A percentile compares a stretch with the other conserved stretches of the same genome.
Evolutionary conservation across 2,888 invertebrate genomes (phyloP).

Genomic region (Coenonympha glycerion): DNA sequence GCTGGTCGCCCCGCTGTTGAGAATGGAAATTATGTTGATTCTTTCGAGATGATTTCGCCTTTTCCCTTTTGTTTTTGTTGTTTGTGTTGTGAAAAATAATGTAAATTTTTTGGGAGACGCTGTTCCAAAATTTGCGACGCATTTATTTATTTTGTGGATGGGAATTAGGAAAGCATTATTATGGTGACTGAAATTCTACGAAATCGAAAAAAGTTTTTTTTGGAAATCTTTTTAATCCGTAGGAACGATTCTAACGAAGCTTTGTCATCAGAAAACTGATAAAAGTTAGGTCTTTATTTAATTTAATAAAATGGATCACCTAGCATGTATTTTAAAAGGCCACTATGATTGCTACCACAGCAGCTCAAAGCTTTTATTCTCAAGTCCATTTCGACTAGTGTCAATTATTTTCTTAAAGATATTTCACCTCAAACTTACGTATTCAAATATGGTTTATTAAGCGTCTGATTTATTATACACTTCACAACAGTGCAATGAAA

Average conservation of each 20-base stretch:
- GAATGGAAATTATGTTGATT: slow-evolving; percentile 36
- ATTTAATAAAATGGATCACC: too few relatives aligned
- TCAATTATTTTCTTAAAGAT: not conserved
- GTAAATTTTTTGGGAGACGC: slow-evolving; percentile 3
- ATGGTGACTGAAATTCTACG: not conserved
- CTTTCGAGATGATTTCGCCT: slow-evolving; percentile 31
- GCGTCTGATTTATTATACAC: slow-evolving; percentile 21
- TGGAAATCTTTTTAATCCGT: not conserved
- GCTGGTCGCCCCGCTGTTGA: slow-evolving; percentile 31
- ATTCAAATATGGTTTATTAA: slow-evolving; percentile 8
- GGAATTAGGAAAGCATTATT: not conserved
- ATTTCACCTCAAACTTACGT: not conserved
- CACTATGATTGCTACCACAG: too few relatives aligned
- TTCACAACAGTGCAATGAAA: slow-evolving; percentile 20
- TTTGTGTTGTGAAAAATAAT: slow-evolving; percentile 20
- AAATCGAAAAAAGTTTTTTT: not conserved
- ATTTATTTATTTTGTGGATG: not conserved
- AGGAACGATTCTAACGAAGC: too few relatives aligned
- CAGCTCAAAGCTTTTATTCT: too few relatives aligned
- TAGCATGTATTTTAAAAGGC: too few relatives aligned
- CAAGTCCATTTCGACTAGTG: too few relatives aligned
- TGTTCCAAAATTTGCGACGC: not conserved
- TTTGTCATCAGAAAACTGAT: too few relatives aligned
- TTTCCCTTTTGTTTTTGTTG: slow-evolving; percentile 24
- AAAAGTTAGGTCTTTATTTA: too few relatives aligned